A percentile compares a stretch with the other conserved stretches of the same genome.
Evolutionary conservation across 1,140 invertebrate species (phyloP).

Genomic region (Hyles vespertilio): DNA sequence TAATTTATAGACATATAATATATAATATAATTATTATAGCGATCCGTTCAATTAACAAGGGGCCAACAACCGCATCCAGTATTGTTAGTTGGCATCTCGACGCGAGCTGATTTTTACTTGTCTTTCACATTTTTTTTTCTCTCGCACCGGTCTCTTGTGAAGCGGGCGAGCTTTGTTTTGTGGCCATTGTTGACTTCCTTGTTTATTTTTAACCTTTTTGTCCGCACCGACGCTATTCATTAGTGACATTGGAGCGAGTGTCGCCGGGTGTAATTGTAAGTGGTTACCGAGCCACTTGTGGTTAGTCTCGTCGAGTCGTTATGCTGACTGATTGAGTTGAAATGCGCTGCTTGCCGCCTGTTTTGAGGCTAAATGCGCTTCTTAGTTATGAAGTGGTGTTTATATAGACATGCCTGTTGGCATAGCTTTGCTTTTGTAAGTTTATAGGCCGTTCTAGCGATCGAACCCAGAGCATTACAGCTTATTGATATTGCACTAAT

Average conservation of each 20-base stretch:
- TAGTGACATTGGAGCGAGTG: slow-evolving; percentile 30
- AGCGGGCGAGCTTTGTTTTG: slow-evolving; percentile 32
- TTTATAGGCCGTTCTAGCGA: no score
- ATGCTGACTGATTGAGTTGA: no score
- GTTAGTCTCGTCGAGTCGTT: no score
- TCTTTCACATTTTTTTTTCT: slow-evolving; percentile 25
- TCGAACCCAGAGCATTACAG: no score
- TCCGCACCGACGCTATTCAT: slow-evolving; percentile 32
- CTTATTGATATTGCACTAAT: no score
- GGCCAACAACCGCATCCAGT: slow-evolving; percentile 11
- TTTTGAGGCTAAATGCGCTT: no score
- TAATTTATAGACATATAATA: no score
- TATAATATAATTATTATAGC: no score
- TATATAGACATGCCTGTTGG: no score
- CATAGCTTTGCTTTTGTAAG: no score
- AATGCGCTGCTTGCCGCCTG: no score
- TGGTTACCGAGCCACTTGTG: slow-evolving; percentile 4
- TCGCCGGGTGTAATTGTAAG: slow-evolving; percentile 8
- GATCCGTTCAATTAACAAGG: slow-evolving; percentile 10
- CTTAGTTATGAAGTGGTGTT: no score
- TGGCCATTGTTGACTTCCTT: slow-evolving; percentile 29
- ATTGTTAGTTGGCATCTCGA: neutral
- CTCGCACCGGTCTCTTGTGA: slow-evolving; percentile 32
- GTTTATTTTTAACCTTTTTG: slow-evolving; percentile 43
- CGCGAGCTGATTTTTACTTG: slow-evolving; percentile 7